Percentiles rank a stretch among this genome's conserved stretches.
phyloP scores from a whole-genome alignment of 2,888 invertebrate species.

The Mythimna albipuncta region DNA sequence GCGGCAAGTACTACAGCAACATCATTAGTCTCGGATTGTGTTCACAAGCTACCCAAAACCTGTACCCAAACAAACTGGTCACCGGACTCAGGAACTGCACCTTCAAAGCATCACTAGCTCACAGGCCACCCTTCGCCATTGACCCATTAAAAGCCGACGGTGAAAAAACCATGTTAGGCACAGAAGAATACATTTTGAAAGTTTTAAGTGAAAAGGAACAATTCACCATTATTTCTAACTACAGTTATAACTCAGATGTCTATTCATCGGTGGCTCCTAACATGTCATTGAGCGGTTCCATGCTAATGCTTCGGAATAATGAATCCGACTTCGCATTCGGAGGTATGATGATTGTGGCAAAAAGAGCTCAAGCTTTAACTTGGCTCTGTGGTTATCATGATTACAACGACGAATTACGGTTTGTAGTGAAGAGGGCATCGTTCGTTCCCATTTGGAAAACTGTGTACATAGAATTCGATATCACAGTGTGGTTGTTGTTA shows the following conservation, averaged over 20 bases:
- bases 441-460: constrained; percentile 66
- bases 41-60: constrained; percentile 44
- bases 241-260: constrained; percentile 26
- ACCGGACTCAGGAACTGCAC: constrained; percentile 76
- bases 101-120: constrained; percentile 68
- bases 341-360: constrained; percentile 53
- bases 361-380: constrained; percentile 62
- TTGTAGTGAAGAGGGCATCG: constrained; percentile 69
- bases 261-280: constrained; percentile 47
- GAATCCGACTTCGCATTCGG: constrained; percentile 63
- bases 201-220: constrained; percentile 51
- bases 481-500: constrained; percentile 70
- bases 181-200: constrained; percentile 57
- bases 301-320: constrained; percentile 62
- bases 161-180: constrained; percentile 42
- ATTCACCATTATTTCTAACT: constrained; percentile 51
- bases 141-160: constrained; percentile 52
- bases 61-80: constrained; percentile 71
- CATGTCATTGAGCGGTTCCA: constrained; percentile 55
- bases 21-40: constrained; percentile 75
- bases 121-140: constrained; percentile 75
- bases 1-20: constrained; percentile 75
- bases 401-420: constrained; percentile 67
- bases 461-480: constrained; percentile 70
- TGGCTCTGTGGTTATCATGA: constrained; percentile 68